These are phyloP conservation scores for Anastatus disparis DNA, from an alignment of 1,140 invertebrate species.

Conservation along the genomic window DNA sequence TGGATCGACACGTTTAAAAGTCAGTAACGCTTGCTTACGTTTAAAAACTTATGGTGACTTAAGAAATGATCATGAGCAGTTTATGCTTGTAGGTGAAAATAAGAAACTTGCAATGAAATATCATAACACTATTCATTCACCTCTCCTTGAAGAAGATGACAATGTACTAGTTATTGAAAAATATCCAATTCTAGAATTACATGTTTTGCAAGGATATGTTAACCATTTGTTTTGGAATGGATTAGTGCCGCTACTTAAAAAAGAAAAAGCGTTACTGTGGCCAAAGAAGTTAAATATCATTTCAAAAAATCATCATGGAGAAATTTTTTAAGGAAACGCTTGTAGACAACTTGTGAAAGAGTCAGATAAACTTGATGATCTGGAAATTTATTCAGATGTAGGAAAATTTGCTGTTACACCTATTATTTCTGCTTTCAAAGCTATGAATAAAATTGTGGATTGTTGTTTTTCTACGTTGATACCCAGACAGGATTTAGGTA, in stretches of 20 bases:
- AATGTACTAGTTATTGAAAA: slow-evolving; percentile 4
- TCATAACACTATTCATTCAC: slow-evolving; percentile 5
- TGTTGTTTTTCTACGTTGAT: slow-evolving; percentile 11
- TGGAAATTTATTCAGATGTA: neutral
- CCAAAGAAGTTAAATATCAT: slow-evolving; percentile 27
- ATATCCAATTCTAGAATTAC: slow-evolving; percentile 33
- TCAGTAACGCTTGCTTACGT: too few species aligned
- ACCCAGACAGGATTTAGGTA: too few species aligned
- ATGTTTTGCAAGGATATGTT: slow-evolving; percentile 36
- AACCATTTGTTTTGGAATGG: slow-evolving; percentile 40
- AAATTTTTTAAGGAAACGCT: slow-evolving; percentile 32
- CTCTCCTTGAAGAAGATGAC: slow-evolving; percentile 25
- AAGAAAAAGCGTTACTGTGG: slow-evolving; percentile 30
- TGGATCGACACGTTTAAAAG: too few species aligned
- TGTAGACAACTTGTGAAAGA: slow-evolving; percentile 24
- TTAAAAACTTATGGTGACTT: slow-evolving; percentile 17
- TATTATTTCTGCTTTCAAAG: slow-evolving; percentile 16
- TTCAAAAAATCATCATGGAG: slow-evolving; percentile 36
- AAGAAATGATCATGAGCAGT: slow-evolving; percentile 4
- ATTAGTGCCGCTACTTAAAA: slow-evolving; percentile 15
- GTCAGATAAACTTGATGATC: neutral
- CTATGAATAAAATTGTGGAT: slow-evolving; percentile 18
- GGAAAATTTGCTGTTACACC: neutral
- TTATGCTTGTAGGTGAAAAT: neutral
- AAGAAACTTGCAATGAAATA: neutral